Percentiles rank a stretch among this genome's conserved stretches.
These are phyloP conservation scores for Scotopteryx bipunctaria DNA, from an alignment of 2,888 invertebrate species.

Conservation along the genomic window DNA sequence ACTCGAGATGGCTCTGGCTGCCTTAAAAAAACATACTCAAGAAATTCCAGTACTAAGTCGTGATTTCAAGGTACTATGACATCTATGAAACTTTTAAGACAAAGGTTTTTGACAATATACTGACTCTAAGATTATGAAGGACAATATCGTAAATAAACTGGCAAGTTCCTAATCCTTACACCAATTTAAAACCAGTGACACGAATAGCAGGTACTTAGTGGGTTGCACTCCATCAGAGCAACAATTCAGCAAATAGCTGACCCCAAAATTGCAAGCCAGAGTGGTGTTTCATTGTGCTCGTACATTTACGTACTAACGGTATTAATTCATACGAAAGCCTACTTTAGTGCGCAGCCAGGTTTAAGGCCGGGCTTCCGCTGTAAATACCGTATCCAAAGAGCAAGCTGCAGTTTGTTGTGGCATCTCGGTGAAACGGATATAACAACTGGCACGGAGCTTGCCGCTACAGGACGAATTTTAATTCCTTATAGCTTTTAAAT, in stretches of 20 bases:
- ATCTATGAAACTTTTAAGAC: no score
- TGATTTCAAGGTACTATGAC: no score
- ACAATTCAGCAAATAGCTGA: not conserved
- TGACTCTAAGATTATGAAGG: no score
- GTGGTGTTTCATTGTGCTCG: not conserved
- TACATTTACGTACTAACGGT: constrained; percentile 4
- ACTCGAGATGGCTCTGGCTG: no score
- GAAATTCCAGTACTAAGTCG: no score
- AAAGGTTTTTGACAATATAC: no score
- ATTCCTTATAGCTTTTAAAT: not conserved
- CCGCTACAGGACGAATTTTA: constrained; percentile 2
- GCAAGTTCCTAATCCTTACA: no score
- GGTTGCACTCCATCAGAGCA: no score
- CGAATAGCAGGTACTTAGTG: no score
- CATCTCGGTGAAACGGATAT: constrained; percentile 20
- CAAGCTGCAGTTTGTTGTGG: constrained; percentile 7
- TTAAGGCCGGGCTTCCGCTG: not conserved
- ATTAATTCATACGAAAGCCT: constrained; percentile 4
- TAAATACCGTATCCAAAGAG: constrained; percentile 18
- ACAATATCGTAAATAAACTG: no score
- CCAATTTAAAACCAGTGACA: no score
- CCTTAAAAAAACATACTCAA: no score
- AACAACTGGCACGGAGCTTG: not conserved
- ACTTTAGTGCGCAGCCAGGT: constrained; percentile 1
- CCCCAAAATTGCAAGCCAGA: not conserved